Evolutionary conservation across 2,797 vertebrate species (phyloP).

Genomic region (Eulemur rubriventer): DNA sequence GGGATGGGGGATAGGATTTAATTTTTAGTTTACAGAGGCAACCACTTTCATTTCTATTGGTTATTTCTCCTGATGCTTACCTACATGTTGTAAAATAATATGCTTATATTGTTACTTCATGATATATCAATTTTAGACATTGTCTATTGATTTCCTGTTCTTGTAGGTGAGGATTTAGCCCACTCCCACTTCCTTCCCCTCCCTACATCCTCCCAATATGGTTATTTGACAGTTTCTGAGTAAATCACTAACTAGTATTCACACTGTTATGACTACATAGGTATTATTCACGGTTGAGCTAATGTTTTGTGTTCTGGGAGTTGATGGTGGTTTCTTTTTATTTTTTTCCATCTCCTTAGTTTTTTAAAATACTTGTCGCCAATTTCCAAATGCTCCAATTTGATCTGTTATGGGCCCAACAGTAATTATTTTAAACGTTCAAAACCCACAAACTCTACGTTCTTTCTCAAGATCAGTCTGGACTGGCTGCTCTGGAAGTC

Average conservation of each 20-base stretch:
- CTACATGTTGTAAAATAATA: background rate
- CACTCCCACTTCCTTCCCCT: background rate
- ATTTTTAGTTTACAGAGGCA: background rate
- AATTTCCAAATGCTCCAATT: constrained; percentile 1
- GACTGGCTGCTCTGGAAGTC: background rate
- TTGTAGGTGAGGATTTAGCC: background rate
- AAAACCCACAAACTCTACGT: background rate
- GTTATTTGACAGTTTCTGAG: constrained; percentile 1
- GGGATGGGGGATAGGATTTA: background rate
- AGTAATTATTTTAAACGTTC: background rate
- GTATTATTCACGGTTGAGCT: background rate
- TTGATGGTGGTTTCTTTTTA: background rate
- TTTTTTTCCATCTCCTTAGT: background rate
- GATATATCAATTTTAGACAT: background rate
- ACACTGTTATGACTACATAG: background rate
- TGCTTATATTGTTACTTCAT: background rate
- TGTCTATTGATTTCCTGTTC: constrained; percentile 32
- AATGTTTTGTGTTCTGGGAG: background rate
- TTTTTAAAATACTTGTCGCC: background rate
- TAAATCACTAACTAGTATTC: background rate
- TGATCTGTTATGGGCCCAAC: background rate
- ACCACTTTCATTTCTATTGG: background rate
- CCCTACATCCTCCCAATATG: background rate
- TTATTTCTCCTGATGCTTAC: background rate
- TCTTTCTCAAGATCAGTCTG: background rate